Percentiles rank a stretch among this genome's conserved stretches.
phyloP scores from a whole-genome alignment of 2,113 vertebrate genomes.

The Rostratula benghalensis region DNA sequence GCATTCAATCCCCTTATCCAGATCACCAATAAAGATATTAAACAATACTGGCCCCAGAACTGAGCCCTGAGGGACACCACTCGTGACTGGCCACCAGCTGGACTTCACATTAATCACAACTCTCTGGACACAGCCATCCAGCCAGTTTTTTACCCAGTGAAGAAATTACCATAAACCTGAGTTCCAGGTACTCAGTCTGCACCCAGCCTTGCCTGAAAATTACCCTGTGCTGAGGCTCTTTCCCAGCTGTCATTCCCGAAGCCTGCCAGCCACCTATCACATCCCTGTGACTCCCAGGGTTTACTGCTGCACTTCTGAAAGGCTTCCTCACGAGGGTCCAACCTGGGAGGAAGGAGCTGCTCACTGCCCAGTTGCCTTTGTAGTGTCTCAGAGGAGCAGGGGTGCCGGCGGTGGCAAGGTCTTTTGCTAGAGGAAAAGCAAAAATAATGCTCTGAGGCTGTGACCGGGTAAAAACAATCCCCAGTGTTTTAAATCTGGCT shows the following conservation, averaged over 20 bases:
- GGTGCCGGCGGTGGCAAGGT: neutral
- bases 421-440: slow-evolving; percentile 11
- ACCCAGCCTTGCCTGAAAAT: neutral
- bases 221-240: neutral
- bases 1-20: too few species aligned
- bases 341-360: neutral
- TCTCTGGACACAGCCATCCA: too few species aligned
- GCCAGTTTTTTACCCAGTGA: too few species aligned
- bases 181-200: neutral
- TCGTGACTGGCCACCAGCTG: too few species aligned
- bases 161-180: too few species aligned
- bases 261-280: neutral
- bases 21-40: too few species aligned
- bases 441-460: neutral
- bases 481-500: neutral
- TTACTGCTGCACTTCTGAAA: neutral
- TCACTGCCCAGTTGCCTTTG: neutral
- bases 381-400: neutral
- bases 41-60: too few species aligned
- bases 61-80: too few species aligned
- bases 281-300: neutral
- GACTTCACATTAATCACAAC: too few species aligned
- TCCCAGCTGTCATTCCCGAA: neutral
- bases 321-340: neutral
- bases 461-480: neutral